Evolutionary conservation across 1,140 invertebrate species (phyloP).

Genomic region (Monomorium pharaonis): DNA sequence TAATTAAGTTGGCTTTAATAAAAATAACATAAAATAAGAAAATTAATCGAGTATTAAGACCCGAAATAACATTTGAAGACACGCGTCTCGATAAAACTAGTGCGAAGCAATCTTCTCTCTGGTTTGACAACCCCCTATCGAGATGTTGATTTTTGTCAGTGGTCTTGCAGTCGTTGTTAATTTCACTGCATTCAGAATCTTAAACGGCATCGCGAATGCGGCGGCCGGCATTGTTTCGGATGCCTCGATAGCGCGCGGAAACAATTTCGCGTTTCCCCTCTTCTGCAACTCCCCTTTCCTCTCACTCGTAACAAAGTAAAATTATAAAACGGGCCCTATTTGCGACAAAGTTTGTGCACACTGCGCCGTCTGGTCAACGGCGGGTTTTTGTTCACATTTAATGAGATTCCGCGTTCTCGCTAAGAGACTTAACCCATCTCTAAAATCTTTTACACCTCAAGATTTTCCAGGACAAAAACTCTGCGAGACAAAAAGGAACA

Average conservation of each 20-base stretch:
- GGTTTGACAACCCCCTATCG: background rate
- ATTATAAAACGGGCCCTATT: conserved; percentile 13
- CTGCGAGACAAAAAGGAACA: background rate
- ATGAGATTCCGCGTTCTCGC: conserved; percentile 42
- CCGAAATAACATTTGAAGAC: background rate
- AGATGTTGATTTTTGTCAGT: background rate
- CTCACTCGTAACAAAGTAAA: conserved; percentile 10
- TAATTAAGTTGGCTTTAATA: background rate
- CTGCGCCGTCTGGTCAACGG: background rate
- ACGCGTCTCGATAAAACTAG: background rate
- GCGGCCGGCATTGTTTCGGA: conserved; percentile 24
- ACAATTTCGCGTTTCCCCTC: background rate
- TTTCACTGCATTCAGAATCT: conserved; percentile 1
- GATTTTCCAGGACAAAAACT: background rate
- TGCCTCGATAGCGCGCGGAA: background rate
- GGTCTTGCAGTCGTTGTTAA: background rate
- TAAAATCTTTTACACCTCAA: background rate
- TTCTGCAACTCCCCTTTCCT: background rate
- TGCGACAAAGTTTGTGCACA: conserved; percentile 12
- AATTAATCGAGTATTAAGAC: background rate
- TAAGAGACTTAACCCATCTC: background rate
- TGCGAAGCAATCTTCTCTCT: background rate
- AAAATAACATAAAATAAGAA: background rate
- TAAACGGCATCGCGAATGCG: background rate
- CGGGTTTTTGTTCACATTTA: conserved; percentile 49